Evolutionary conservation across 2,113 vertebrate species (phyloP), one percentile per base, ranked within the genome.

Genomic region (Chaetodon trifascialis): DNA sequence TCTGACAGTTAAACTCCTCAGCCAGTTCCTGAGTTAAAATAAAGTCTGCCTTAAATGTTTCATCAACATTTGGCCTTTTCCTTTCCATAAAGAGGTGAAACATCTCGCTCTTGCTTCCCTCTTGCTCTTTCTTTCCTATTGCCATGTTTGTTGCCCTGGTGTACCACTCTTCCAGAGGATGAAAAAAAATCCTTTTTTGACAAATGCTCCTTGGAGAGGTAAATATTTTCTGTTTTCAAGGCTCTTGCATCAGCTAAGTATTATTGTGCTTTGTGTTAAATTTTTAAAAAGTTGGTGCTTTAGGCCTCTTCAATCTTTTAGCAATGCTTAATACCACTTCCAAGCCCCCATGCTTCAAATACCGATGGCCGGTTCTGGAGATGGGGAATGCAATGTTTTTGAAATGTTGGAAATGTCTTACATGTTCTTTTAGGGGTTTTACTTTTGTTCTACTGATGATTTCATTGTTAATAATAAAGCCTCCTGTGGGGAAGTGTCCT

Each of bases 181-280:
- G 63, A 34, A 54, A 75, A 58, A 71, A 12, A 4, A 25, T 5
- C 7, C 11, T 70, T 73, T 82, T 85, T 81, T 88, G 84, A 92
- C 76, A 90, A 80, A 89, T 70, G 49, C 80, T 92, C 87, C 84
- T 91, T 83, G 42, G 84, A 87, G 75, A 92, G 83, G 85, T 86
- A 90, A 93, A 95, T 89, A 76, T 83, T 80, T 93, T 89, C 73
- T 83, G 73, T 93, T 95, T 95, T 93, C 88, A 88, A 91, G 82
- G 75, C 64, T 82, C 69, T 93, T 94, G 83, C 93, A 93, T 93
- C 93, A 93, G 86, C 81, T 76, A 82, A 76, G 85, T 74, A 81
- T 89, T 89, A 80, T 93, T 92, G 86, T 91, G 84, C 78, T 82
- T 85, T 72, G 55, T 92, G 76, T 86, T 90, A 79, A 87, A 91